Evolutionary conservation across 2,888 invertebrate genomes (phyloP).

Genomic region (Drosophila testacea): DNA sequence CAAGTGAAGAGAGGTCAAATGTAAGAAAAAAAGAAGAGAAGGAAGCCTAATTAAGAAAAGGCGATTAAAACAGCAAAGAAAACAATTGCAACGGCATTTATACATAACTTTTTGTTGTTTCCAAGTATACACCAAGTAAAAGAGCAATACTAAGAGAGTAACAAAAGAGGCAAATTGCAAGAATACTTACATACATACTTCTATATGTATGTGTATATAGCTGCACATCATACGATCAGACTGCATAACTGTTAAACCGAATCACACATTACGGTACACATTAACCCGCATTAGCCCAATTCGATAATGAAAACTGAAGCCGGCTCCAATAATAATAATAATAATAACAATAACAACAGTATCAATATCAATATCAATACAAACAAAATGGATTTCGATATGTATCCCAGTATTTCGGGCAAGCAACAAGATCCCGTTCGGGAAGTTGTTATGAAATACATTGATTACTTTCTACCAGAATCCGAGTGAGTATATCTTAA

Average conservation of each 20-base stretch:
- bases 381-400: slow-evolving; percentile 86
- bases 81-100: slow-evolving; percentile 38
- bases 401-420: slow-evolving; percentile 87
- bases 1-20: slow-evolving; percentile 7
- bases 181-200: slow-evolving; percentile 11
- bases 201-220: slow-evolving; percentile 8
- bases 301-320: slow-evolving; percentile 83
- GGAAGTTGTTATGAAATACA: slow-evolving; percentile 90
- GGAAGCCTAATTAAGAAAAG: slow-evolving; percentile 38
- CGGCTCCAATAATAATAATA: slow-evolving; percentile 51
- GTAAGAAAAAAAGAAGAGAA: slow-evolving; percentile 15
- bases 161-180: slow-evolving; percentile 17
- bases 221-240: slow-evolving; percentile 46
- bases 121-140: slow-evolving; percentile 29
- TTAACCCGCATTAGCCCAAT: slow-evolving; percentile 39
- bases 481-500: slow-evolving; percentile 86
- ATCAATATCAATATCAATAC: slow-evolving; percentile 86
- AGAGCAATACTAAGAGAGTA: slow-evolving; percentile 1
- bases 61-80: slow-evolving; percentile 19
- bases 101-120: slow-evolving; percentile 27
- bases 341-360: slow-evolving; percentile 55
- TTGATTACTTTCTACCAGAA: slow-evolving; percentile 89
- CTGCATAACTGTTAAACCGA: slow-evolving; percentile 30
- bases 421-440: slow-evolving; percentile 89
- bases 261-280: slow-evolving; percentile 32